These are phyloP conservation scores for Willowsia nigromaculata DNA, from an alignment of 2,888 invertebrate genomes.

Conservation along the genomic window DNA sequence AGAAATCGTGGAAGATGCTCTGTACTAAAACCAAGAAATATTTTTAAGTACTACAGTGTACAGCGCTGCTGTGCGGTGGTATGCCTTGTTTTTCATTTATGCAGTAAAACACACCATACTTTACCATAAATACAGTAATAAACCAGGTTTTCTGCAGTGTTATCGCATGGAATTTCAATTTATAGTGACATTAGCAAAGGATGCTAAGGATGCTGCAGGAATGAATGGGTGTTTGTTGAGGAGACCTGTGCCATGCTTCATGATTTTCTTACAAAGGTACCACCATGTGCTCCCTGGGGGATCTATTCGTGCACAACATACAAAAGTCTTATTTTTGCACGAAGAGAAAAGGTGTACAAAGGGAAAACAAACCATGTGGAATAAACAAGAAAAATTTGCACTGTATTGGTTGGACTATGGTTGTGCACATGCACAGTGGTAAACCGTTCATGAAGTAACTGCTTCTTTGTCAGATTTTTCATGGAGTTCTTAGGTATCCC, in stretches of 20 bases:
- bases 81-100: neutral
- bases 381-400: neutral
- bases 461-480: too few relatives aligned
- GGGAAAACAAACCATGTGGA: neutral
- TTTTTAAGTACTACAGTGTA: too few relatives aligned
- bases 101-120: neutral
- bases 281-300: slow-evolving; percentile 35
- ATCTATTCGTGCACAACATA: slow-evolving; percentile 36
- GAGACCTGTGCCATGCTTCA: neutral
- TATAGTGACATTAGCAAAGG: slow-evolving; percentile 54
- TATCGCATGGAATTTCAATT: slow-evolving; percentile 58
- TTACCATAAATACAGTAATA: neutral
- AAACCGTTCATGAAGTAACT: too few relatives aligned
- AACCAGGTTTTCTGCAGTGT: slow-evolving; percentile 17
- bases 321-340: neutral
- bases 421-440: too few relatives aligned
- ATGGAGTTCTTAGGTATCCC: too few relatives aligned
- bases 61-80: neutral
- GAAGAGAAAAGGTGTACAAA: neutral
- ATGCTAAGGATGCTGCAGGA: slow-evolving; percentile 54
- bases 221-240: slow-evolving; percentile 11
- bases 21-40: neutral
- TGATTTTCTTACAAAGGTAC: neutral
- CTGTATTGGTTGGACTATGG: neutral
- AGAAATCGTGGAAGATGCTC: neutral